Conservation (phyloP, 2,113 vertebrate species). For the Gymnogyps californianus region DNA sequence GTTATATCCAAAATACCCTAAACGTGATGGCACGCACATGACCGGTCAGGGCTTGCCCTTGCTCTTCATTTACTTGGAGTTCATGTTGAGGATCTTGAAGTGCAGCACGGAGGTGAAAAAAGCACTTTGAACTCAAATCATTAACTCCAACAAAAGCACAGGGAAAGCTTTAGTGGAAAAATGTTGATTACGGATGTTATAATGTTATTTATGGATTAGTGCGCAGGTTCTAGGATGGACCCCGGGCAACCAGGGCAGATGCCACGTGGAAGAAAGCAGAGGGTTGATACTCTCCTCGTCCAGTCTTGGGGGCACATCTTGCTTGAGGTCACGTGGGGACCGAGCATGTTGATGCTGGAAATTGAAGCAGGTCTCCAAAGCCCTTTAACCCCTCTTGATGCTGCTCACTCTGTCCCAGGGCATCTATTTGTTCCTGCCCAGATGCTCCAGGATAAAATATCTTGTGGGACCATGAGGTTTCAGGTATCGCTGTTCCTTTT, state of each 20-base stretch:
- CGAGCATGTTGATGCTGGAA: fast-evolving
- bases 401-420: background rate
- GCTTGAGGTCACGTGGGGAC: fast-evolving
- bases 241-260: background rate
- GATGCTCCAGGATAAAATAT: background rate
- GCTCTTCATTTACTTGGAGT: background rate
- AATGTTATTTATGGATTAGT: background rate
- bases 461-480: fast-evolving
- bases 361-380: fast-evolving
- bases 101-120: fast-evolving
- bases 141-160: background rate
- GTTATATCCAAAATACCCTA: background rate
- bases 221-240: background rate
- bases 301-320: background rate
- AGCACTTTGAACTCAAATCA: background rate
- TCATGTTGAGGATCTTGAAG: background rate
- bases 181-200: background rate
- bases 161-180: background rate
- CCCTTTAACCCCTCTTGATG: background rate
- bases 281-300: background rate
- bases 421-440: background rate
- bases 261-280: fast-evolving
- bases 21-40: fast-evolving
- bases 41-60: background rate
- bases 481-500: background rate